Evolutionary conservation across 2,113 vertebrate species (phyloP), one percentile per base, ranked within the genome.

Genomic region (Pogona vitticeps): DNA sequence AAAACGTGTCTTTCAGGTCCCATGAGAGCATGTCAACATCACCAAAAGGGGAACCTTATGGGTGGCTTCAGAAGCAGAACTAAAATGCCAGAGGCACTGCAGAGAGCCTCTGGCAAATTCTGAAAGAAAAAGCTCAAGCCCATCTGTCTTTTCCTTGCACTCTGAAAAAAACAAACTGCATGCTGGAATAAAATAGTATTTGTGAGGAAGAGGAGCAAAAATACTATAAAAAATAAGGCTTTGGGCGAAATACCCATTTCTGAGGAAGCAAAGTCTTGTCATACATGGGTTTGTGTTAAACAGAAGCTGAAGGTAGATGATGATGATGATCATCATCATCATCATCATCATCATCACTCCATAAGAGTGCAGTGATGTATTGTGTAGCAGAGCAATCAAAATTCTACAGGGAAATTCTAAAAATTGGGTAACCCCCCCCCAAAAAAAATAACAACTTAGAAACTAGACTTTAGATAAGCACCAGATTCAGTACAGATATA

Each of bases 31-130:
- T 87, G 83, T 86, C 88, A 93, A 76, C 80, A 92, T 73, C 75
- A 87, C 88, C 88, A 86, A 92, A 86, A 88, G 26, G 26, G 52
- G 76, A 71, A 83, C 84, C 87, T 59, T 42, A 73, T 7, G 90
- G 85, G 88, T 91, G 92, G 78, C 89, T 93, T 93, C 90, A 93
- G 93, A 86, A 89, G 93, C 88, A 88, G 90, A 77, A 89, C 63
- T 84, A 6, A 91, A 92, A 89, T 46, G 89, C 87, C 70, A 76
- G 58, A 79, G 82, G 73, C 84, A 33, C 70, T 84, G 86, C 80
- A 46, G 26, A 86, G 88, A 82, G 63, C 79, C n/a, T 6, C 63
- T 70, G 83, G 28, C 86, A 86, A 88, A 73, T 42, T 86, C 59
- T 61, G 87, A 88, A 91, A 90, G 59, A 86, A 82, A 76, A 71